Evolutionary conservation across 2,797 vertebrate species (phyloP), one percentile per base, ranked within the genome.

Genomic region (Eulemur mongoz): DNA sequence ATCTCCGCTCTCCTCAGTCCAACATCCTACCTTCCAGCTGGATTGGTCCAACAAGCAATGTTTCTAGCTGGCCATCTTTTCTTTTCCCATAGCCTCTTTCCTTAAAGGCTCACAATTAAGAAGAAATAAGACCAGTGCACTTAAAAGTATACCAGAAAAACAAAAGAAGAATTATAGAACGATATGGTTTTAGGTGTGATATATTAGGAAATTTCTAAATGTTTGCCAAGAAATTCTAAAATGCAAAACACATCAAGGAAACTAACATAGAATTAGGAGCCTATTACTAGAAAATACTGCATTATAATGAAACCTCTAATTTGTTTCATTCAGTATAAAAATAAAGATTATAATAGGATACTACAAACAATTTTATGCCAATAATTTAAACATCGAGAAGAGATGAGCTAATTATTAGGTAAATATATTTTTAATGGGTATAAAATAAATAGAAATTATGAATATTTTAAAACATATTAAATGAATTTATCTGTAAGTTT

Each of bases 331-430:
- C 90, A 92, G 91, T 81, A 82, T 96, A 95, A 96, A 96, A 92
- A 90, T 97, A 59, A 59, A 59, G 89, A 94, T 97, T 98, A 98
- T 98, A 98, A 97, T 89, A 84, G 27, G 27, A 54, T 54, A 30
- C 40, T 40, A 30, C 70, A 25, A 54, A 86, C 9, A 54, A 70
- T 48, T 70, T 40, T 30, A 32, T 54, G 4, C 12, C 27, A 54
- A 30, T 54, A 70, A 35, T 69, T 52, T 32, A 65, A 65, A 65
- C 63, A 65, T n/a, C n/a, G 63, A 65, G 32, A 65, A n/a, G 32
- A 65, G 63, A 17, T 65, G 32, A 63, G n/a, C 15, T 50, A 50
- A 84, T 17, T 50, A 38, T 69, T n/a, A 69, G 22, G 23, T n/a
- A 84, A 57, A 84, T 69, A 69, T 15, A 52, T 38, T 52, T 69